Evolutionary conservation across 37 sponge, comb jelly and placozoan genomes (phyloP).

Genomic region (Cladorhizidae sp.): DNA sequence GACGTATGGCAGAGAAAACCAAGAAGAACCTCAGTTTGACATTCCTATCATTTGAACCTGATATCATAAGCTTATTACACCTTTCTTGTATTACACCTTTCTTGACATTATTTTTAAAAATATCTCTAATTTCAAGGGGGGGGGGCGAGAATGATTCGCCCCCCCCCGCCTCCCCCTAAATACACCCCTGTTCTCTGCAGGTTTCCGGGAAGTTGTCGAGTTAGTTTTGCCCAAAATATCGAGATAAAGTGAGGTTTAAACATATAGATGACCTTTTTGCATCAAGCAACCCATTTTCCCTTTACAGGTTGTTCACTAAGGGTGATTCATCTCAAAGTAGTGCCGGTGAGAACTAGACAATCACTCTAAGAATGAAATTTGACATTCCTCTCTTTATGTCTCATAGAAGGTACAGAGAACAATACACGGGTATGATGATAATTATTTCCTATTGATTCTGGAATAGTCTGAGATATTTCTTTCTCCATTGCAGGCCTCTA

Average conservation of each 20-base stretch:
- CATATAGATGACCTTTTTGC: background rate
- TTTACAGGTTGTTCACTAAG: background rate
- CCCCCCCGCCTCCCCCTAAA: too few species aligned
- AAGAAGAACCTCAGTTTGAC: too few species aligned
- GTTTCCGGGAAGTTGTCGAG: constrained; percentile 11
- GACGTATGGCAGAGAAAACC: too few species aligned
- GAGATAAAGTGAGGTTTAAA: constrained; percentile 36
- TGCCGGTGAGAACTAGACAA: background rate
- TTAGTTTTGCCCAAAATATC: constrained; percentile 46
- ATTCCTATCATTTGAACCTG: too few species aligned
- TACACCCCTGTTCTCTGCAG: constrained; percentile 11
- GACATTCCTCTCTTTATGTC: background rate
- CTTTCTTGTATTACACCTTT: too few species aligned
- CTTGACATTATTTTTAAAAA: too few species aligned
- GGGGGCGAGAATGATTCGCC: too few species aligned
- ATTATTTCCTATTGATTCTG: background rate
- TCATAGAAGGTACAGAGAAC: background rate
- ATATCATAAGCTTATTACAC: too few species aligned
- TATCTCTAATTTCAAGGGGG: too few species aligned
- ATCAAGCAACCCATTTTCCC: background rate
- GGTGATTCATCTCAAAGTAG: background rate
- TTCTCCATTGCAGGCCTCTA: background rate
- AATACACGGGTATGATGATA: background rate
- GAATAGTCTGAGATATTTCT: background rate
- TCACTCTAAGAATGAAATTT: background rate